Evolutionary conservation across 2,888 invertebrate genomes (phyloP), one percentile per base, ranked within the genome.

Genomic region (Idaea dimidiata): DNA sequence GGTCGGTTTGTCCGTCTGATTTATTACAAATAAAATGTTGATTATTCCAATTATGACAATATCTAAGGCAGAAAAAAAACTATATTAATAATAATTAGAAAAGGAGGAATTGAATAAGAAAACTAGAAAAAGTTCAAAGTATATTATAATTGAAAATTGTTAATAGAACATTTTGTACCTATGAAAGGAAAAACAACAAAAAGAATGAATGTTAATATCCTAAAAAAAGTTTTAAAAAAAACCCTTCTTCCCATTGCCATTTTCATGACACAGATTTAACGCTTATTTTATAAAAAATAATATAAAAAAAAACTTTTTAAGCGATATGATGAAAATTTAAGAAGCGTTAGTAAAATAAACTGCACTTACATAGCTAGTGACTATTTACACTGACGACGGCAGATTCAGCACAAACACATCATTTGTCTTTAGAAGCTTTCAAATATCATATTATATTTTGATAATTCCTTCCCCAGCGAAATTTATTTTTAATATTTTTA

Each of bases 281-380:
- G 43, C 43, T 10, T 43, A 10, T 43, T 10, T 14, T 10, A 43
- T 14, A 3, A 10, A 14, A 10, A 43, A 43, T 43, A 43, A 43
- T 8, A 43, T 3, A 43, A 43, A 8, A 43, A 14, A 8, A 43
- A 14, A 43, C 8, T 8, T 43, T 43, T 43, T 43, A 43, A 43
- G 43, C 43, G 43, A 43, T 24, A 24, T 43, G 10, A 14, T 43
- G 43, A 43, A 43, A 14, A 43, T 43, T n/a, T n/a, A n/a, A n/a
- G 10, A 57, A 18, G 24, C 14, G 57, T 57, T 57, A 57, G 24
- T 57, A 31, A 57, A 57, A 24, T 24, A 57, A 14, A 57, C 18
- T 57, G 24, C 17, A 24, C 31, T 43, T 43, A 43, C 43, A 43
- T 43, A 43, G 43, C 43, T 14, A 43, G 14, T 43, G 43, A 43